Base-by-base conservation (phyloP, 2,888 invertebrate species). In the Dryomyza anilis region DNA sequence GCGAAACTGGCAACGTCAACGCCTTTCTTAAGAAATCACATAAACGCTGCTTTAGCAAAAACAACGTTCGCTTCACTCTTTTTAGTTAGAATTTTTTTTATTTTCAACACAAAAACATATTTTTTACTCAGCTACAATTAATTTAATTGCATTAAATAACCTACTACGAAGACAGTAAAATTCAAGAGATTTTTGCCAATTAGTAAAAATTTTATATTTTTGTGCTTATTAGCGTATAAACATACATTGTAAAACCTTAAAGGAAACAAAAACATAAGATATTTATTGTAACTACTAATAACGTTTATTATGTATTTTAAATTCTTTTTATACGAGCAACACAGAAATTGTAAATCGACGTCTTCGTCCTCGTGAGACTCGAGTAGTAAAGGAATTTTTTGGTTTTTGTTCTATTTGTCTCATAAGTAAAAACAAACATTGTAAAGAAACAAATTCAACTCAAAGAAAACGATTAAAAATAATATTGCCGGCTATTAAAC, bases 221-320 rank as follows among this genome's bases (percentile, higher is more conserved):
- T 52, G 36, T 61, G 45, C 52, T 61, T 61, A 52, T 39, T 52
- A 21, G 43, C 19, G 52, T 3, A 55, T n/a, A n/a, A 30, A 27
- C 46, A 43, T 33, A 12, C 53, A 19, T 53, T 33, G 53, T 30
- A 53, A 48, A 33, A 55, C 33, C 7, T 55, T 45, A 1, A 56
- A 29, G 30, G 27, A 45, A 10, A 39, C 21, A 14, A 19, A 52
- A 29, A n/a, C n/a, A 33, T 59, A 57, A 43, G 46, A 60, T 63
- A 52, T 65, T 63, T 63, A 67, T 60, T 61, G 50, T 63, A 67
- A 67, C 58, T n/a, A n/a, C n/a, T 52, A 62, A 53, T 48, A 64
- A 45, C 58, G 59, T 62, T 62, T 52, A 68, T 66, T 66, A 63
- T 64, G 66, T 68, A 59, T 66, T 63, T n/a, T 64, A 48, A 62